phyloP scores from a whole-genome alignment of 2,888 invertebrate species.

The Phasia obesa region DNA sequence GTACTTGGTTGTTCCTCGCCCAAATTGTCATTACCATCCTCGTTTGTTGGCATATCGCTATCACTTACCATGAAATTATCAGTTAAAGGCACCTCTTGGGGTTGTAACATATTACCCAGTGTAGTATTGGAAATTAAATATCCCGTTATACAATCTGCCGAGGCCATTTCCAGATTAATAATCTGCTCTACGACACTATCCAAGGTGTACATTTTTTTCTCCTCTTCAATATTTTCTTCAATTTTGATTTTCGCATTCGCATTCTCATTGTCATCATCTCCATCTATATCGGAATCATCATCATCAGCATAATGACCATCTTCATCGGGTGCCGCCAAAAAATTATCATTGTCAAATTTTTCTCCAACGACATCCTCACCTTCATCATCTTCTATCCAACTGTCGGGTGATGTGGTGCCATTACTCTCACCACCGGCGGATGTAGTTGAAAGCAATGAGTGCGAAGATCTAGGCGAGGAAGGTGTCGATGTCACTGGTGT shows the following conservation, averaged over 20 bases:
- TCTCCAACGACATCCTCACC: conserved; percentile 35
- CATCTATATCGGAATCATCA: conserved; percentile 66
- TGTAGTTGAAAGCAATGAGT: conserved; percentile 78
- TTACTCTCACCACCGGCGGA: conserved; percentile 77
- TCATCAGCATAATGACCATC: conserved; percentile 70
- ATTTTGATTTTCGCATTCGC: conserved; percentile 73
- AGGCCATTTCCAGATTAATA: conserved; percentile 75
- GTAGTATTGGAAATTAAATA: conserved; percentile 82
- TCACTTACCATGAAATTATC: conserved; percentile 82
- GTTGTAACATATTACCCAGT: conserved; percentile 82
- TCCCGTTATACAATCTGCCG: conserved; percentile 81
- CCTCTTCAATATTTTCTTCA: conserved; percentile 63
- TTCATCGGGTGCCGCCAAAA: conserved; percentile 67
- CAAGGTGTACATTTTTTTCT: conserved; percentile 67
- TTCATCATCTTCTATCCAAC: conserved; percentile 77
- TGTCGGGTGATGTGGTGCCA: conserved; percentile 77
- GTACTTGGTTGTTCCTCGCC: conserved; percentile 77
- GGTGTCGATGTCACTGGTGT: conserved; percentile 78
- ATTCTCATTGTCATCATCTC: conserved; percentile 71
- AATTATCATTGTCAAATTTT: conserved; percentile 65
- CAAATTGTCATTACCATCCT: conserved; percentile 56
- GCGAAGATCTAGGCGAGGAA: conserved; percentile 79
- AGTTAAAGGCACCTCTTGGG: conserved; percentile 81
- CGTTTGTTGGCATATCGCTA: conserved; percentile 72
- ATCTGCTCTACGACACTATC: conserved; percentile 74